Percentiles rank a stretch among this genome's conserved stretches.
Conservation (phyloP, 2,797 vertebrate species). For the Microctenopoma lineatum region DNA sequence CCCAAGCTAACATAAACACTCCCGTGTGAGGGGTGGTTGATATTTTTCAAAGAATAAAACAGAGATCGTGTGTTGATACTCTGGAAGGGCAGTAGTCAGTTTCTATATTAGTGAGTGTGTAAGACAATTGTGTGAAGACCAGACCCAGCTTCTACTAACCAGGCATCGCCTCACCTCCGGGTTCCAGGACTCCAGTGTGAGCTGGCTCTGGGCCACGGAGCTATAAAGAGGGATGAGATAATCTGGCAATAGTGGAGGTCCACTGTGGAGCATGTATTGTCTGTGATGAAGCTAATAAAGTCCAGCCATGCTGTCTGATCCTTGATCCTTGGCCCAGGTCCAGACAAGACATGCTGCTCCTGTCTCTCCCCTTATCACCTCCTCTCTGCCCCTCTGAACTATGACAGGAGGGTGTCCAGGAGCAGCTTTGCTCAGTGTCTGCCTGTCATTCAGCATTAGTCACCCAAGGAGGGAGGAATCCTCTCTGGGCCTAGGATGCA, state of each 20-base stretch:
- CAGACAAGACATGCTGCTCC: conserved; percentile 76
- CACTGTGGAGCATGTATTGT: conserved; percentile 78
- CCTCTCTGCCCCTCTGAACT: conserved; percentile 63
- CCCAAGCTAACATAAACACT: conserved; percentile 29
- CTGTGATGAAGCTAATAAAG: conserved; percentile 82
- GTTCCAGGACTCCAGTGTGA: conserved; percentile 64
- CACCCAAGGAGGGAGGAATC: conserved; percentile 69
- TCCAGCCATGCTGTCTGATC: conserved; percentile 77
- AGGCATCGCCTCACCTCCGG: conserved; percentile 61
- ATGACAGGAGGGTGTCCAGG: conserved; percentile 79
- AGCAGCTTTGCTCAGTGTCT: conserved; percentile 85
- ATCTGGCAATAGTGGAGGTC: conserved; percentile 76
- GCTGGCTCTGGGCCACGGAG: conserved; percentile 66
- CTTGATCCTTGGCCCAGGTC: conserved; percentile 76
- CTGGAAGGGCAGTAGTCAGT: not conserved
- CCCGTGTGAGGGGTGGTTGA: conserved; percentile 15
- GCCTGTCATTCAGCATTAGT: conserved; percentile 88
- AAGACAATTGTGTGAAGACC: conserved; percentile 20
- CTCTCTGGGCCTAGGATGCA: conserved; percentile 59
- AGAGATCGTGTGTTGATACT: conserved; percentile 2
- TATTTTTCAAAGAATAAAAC: conserved; percentile 6
- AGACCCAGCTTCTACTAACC: conserved; percentile 40
- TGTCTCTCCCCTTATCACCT: conserved; percentile 76
- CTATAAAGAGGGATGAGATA: conserved; percentile 77
- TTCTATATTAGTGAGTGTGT: conserved; percentile 5